phyloP scores from a whole-genome alignment of 2,888 invertebrate species.

The Nomada hirtipes region DNA sequence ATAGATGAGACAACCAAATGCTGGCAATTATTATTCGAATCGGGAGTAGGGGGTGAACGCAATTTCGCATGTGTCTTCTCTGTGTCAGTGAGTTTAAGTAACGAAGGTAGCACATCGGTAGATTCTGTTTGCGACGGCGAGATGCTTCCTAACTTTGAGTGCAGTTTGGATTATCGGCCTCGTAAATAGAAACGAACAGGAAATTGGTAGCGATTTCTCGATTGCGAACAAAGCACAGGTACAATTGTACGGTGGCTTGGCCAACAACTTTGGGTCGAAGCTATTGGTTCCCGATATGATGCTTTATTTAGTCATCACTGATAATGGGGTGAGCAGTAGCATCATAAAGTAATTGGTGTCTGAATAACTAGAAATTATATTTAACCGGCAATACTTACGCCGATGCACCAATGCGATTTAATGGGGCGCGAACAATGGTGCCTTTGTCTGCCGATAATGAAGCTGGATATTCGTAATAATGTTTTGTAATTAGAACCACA shows the following conservation, averaged over 20 bases:
- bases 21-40: conserved; percentile 7
- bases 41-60: conserved; percentile 49
- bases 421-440: too few relatives aligned
- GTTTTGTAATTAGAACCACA: too few relatives aligned
- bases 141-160: conserved; percentile 41
- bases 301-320: conserved; percentile 8
- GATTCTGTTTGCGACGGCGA: conserved; percentile 21
- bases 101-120: conserved; percentile 30
- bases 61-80: conserved; percentile 37
- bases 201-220: conserved; percentile 32
- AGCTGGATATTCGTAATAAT: too few relatives aligned
- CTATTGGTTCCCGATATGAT: conserved; percentile 1
- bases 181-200: conserved; percentile 46
- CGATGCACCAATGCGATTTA: too few relatives aligned
- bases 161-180: conserved; percentile 41
- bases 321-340: not conserved
- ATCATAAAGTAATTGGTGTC: not conserved
- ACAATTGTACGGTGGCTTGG: conserved; percentile 26
- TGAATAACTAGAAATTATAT: not conserved
- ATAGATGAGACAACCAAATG: conserved; percentile 29
- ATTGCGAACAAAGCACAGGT: conserved; percentile 23
- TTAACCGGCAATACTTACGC: too few relatives aligned
- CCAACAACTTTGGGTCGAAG: not conserved
- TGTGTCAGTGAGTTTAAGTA: conserved; percentile 53
- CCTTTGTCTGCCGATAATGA: too few relatives aligned